Conservation (phyloP, 1,140 invertebrate genomes). For the Bombus ignitus region DNA sequence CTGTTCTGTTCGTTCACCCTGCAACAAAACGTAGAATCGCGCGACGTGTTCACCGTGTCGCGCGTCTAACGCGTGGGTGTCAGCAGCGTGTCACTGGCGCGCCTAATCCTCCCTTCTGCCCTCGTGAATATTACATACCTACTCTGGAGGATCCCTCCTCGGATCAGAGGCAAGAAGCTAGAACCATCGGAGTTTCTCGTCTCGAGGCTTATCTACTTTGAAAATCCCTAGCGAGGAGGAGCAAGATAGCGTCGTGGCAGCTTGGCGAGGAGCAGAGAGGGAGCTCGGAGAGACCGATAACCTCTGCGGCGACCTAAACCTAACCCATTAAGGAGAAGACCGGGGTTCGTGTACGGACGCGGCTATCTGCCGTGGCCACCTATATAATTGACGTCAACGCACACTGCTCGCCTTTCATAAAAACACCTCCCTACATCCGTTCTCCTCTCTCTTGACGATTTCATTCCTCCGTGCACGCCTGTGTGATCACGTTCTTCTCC, state of each 20-base stretch:
- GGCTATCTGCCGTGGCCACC: constrained; percentile 78
- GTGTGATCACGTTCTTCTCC: neutral
- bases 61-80: neutral
- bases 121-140: neutral
- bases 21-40: constrained; percentile 10
- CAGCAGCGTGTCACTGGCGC: constrained; percentile 20
- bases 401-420: constrained; percentile 81
- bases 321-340: constrained; percentile 79
- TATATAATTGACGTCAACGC: constrained; percentile 82
- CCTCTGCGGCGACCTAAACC: constrained; percentile 76
- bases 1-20: neutral
- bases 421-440: constrained; percentile 82
- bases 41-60: neutral
- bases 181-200: constrained; percentile 30
- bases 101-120: constrained; percentile 53
- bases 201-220: constrained; percentile 73
- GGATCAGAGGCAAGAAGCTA: constrained; percentile 13
- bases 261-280: neutral
- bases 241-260: neutral
- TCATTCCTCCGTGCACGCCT: constrained; percentile 60
- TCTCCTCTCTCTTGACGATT: constrained; percentile 66
- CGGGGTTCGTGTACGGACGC: constrained; percentile 58
- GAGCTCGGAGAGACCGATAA: constrained; percentile 71
- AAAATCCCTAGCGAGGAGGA: constrained; percentile 74
- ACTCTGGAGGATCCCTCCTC: constrained; percentile 20